These are phyloP conservation scores for Mormyrops attenuatus DNA, from an alignment of 2,797 vertebrate species.

Conservation along the genomic window DNA sequence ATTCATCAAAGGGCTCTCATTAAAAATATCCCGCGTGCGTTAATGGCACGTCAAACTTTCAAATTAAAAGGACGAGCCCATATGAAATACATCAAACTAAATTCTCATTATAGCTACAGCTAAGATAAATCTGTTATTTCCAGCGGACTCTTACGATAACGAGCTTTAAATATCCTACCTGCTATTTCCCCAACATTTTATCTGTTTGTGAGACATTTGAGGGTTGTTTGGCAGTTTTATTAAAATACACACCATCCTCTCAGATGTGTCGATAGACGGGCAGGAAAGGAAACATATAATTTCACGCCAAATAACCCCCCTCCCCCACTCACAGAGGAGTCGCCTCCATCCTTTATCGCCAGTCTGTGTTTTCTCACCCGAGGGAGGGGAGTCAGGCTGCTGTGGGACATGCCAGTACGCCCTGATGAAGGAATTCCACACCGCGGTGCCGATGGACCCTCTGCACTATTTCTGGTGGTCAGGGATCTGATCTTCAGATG, in stretches of 20 bases:
- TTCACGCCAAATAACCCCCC: background rate
- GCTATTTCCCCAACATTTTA: background rate
- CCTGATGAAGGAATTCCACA: conserved; percentile 2
- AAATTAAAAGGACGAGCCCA: background rate
- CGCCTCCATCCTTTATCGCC: background rate
- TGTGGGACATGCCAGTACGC: background rate
- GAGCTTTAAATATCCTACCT: background rate
- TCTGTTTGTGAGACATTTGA: background rate
- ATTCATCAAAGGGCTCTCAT: background rate
- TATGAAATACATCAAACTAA: background rate
- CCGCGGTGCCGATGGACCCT: background rate
- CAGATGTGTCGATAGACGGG: background rate
- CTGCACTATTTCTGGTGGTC: background rate
- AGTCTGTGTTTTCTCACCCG: background rate
- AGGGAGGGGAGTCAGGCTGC: background rate
- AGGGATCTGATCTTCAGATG: background rate
- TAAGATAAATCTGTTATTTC: background rate
- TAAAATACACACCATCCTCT: background rate
- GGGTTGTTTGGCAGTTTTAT: background rate
- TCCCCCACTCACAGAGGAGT: background rate
- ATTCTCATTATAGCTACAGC: background rate
- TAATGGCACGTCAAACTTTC: background rate
- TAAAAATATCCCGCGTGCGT: background rate
- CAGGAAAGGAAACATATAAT: background rate
- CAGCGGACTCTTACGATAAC: background rate